Conservation (phyloP, 2,113 vertebrate species). For the Megaleporinus macrocephalus region DNA sequence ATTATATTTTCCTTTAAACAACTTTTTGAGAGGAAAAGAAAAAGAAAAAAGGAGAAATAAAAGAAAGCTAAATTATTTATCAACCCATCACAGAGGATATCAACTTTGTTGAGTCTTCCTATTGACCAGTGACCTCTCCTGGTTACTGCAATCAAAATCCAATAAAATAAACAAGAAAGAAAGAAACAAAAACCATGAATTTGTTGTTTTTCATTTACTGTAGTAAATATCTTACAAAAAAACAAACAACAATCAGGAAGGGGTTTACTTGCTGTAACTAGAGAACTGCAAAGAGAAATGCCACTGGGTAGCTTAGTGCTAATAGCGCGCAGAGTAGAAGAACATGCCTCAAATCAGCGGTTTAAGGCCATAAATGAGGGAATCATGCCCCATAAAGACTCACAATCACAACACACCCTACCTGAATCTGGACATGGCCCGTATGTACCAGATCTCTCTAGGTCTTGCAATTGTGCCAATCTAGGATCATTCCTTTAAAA, state of each 20-base stretch:
- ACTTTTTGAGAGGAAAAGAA: slow-evolving; percentile 52
- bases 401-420: background rate
- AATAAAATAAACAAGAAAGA: slow-evolving; percentile 6
- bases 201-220: slow-evolving; percentile 22
- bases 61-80: slow-evolving; percentile 61
- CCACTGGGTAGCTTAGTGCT: slow-evolving; percentile 30
- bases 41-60: slow-evolving; percentile 27
- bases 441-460: background rate
- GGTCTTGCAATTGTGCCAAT: background rate
- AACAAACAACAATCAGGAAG: background rate
- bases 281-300: slow-evolving; percentile 38
- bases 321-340: slow-evolving; percentile 37
- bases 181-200: slow-evolving; percentile 14
- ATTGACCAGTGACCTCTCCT: slow-evolving; percentile 56
- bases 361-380: slow-evolving; percentile 32
- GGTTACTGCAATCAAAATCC: slow-evolving; percentile 58
- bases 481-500: background rate
- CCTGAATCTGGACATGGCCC: slow-evolving; percentile 9
- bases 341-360: slow-evolving; percentile 38
- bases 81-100: slow-evolving; percentile 66
- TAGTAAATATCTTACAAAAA: slow-evolving; percentile 42
- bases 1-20: slow-evolving; percentile 37
- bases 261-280: slow-evolving; percentile 39
- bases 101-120: slow-evolving; percentile 56
- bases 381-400: slow-evolving; percentile 14